These are phyloP conservation scores for Oriolus oriolus DNA, from an alignment of 2,113 vertebrate genomes.

Conservation along the genomic window DNA sequence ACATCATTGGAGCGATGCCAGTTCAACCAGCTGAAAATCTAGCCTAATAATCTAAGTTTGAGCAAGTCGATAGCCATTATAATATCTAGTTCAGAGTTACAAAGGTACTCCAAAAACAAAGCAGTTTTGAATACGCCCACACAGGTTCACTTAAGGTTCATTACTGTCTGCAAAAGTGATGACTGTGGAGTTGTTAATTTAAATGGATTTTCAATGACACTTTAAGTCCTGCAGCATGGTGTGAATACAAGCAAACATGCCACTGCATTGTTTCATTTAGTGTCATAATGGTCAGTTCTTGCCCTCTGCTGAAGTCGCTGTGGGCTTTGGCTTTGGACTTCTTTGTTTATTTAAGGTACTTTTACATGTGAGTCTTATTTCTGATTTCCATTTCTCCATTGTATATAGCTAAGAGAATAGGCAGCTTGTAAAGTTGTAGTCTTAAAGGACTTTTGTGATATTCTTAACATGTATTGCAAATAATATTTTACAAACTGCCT, in stretches of 20 bases:
- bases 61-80: slow-evolving; percentile 38
- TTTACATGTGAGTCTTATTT: not conserved
- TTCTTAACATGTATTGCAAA: not conserved
- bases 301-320: not conserved
- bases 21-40: slow-evolving; percentile 53
- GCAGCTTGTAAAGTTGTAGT: not conserved
- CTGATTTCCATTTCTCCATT: not conserved
- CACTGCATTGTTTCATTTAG: not conserved
- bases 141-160: slow-evolving; percentile 29
- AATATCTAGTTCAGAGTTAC: slow-evolving; percentile 25
- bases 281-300: not conserved
- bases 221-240: not conserved
- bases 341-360: not conserved
- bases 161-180: slow-evolving; percentile 17
- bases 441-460: not conserved
- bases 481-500: not conserved
- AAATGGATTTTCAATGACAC: not conserved
- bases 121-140: not conserved
- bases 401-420: not conserved
- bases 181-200: slow-evolving; percentile 3
- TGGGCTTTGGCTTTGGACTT: not conserved
- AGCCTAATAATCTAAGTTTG: slow-evolving; percentile 40
- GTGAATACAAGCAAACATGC: not conserved
- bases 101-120: not conserved
- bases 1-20: slow-evolving; percentile 11